Evolutionary conservation across 2,113 vertebrate genomes (phyloP), one percentile per base, ranked within the genome.

Genomic region (Lasiurus borealis): DNA sequence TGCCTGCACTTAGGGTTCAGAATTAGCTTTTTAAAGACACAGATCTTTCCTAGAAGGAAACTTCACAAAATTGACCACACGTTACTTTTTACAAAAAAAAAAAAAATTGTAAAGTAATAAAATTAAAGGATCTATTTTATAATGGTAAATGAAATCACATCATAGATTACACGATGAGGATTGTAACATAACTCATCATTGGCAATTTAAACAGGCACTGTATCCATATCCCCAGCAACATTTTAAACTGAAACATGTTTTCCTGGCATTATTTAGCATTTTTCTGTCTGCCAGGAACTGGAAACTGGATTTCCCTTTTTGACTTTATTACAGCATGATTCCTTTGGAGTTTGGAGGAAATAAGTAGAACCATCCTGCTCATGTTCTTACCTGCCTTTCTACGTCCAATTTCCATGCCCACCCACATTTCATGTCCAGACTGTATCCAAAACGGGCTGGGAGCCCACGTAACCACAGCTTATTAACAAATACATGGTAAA

Each of bases 11-110:
- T 76, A 59, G 29, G 2, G 76, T 31, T 88, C 36, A 62, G 54
- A 29, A 18, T 50, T 85, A 71, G 40, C 34, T 71, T 86, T 77
- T 80, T 72, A 66, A 54, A 29, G 27, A 40, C 19, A 50, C 18
- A 78, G n/a, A 84, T 6, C 11, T 62, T 19, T 83, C 31, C n/a
- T 62, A 27, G 68, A 25, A 93, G n/a, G 11, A 78, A 82, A 64
- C 86, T 80, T 83, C n/a, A 85, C 40, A 64, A 71, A 94, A 54
- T 34, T 93, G 46, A 59, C 27, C 21, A 18, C 23, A 46, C 19
- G 9, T 80, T 57, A 36, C 62, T 81, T 97, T 95, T 78, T 50
- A 23, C 52, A 57, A 57, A 46, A 95, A 64, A 31, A 12, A 44
- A 88, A 69, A 76, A 8, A 69, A 52, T 73, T 81, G 9, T 75